phyloP scores from a whole-genome alignment of 2,888 invertebrate genomes.

The Caenorhabditis doughertyi region DNA sequence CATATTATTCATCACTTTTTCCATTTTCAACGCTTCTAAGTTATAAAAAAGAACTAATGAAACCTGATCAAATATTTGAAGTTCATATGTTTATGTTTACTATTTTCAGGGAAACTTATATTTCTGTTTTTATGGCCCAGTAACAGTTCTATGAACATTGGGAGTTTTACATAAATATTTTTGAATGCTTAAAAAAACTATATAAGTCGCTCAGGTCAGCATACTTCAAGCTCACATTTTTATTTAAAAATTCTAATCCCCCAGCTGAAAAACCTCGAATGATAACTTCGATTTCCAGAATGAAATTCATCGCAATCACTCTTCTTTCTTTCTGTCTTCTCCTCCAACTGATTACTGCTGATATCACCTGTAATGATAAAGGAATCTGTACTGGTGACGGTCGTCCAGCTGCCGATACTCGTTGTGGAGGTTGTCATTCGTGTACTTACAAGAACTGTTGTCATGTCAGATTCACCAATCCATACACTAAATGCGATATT shows the following conservation, averaged over 20 bases:
- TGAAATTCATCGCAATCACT: neutral
- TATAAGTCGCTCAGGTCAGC: no score
- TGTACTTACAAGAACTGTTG: conserved; percentile 2
- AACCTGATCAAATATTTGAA: neutral
- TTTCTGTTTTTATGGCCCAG: neutral
- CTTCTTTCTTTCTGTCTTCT: neutral
- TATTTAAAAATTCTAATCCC: no score
- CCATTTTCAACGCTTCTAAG: no score
- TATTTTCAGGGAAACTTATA: neutral
- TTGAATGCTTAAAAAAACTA: no score
- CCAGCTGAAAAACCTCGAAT: no score
- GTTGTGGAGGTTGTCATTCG: neutral
- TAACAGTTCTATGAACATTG: neutral
- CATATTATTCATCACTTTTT: no score
- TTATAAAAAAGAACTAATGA: neutral
- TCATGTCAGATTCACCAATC: neutral
- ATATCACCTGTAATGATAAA: neutral
- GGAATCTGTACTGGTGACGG: neutral
- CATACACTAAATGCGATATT: neutral
- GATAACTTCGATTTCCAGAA: neutral
- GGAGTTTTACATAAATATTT: no score
- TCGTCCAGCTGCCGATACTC: neutral
- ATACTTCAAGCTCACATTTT: no score
- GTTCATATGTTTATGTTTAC: neutral
- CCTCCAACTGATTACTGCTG: neutral